Evolutionary conservation across 2,113 vertebrate species (phyloP), one percentile per base, ranked within the genome.

Genomic region (Alligator mississippiensis): DNA sequence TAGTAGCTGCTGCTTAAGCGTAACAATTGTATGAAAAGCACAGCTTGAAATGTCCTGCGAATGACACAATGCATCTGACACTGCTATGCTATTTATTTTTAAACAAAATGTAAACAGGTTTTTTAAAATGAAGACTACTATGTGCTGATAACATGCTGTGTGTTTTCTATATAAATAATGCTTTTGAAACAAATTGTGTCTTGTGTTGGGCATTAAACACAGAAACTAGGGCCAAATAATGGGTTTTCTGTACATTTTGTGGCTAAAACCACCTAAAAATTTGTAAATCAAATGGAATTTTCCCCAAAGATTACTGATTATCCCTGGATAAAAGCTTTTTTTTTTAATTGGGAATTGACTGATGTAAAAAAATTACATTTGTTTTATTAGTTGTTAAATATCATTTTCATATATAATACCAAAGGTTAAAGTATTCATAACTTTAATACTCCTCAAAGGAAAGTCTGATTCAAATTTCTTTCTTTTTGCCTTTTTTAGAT

Each of bases 1-100:
- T 61, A 75, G 75, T 60, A 89, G 82, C 80, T 94, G 55, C 66
- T 95, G 86, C 80, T 92, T 82, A 94, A 95, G 86, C 75, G 12
- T 79, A 92, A 82, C 30, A 95, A 77, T 80, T 82, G 38, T 70
- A 63, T 93, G 79, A 86, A 90, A 87, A 91, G 30, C 6, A 3
- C 62, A 81, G 82, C 74, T 83, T 81, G 55, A 75, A 89, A 78
- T 62, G 22, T 72, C 75, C 76, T 77, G 55, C 59, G 62, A 89
- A 17, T 59, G 63, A 27, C 17, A 62, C 19, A 70, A 8, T n/a
- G 16, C 34, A 83, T 79, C 60, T 82, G 68, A 64, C 30, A 30
- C 9, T 80, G 30, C 74, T 82, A 15, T 82, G 22, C 72, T 84
- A 28, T 79, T 92, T 80, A n/a, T 74, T 90, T 94, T 88, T 57